Evolutionary conservation across 23 tunicate genomes (phyloP), one percentile per base, ranked within the genome.

Genomic region (Trididemnum clinides): DNA sequence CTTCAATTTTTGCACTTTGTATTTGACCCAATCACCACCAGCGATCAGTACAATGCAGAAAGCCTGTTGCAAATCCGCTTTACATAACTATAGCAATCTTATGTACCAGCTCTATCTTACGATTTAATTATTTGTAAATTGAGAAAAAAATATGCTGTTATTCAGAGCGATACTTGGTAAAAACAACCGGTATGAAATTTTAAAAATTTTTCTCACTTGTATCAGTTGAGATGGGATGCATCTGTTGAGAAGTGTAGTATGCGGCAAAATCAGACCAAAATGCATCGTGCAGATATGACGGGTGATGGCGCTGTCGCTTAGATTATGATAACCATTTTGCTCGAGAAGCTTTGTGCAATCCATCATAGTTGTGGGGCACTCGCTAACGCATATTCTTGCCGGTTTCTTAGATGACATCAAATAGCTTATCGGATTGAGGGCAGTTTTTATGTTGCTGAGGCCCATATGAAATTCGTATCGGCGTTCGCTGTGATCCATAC

Each of bases 251-350:
- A 93, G 70, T 0, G 83, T 23, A 6, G 19, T 72, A 65, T 93
- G 98, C 27, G 92, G 71, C 7, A 84, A 28, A 33, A 93, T 80
- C 2, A 54, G 0, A 0, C 78, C 89, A 33, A 66, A 85, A 0
- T 88, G 86, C 92, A 93, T 84, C 37, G 87, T 87, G 31, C 98
- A 93, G 0, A 88, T 62, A 23, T 85, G 64, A n/a, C 51, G 62
- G 39, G 39, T 23, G 1, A 93, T 31, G 18, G 88, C 29, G 0
- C 57, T 5, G 1, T 34, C 57, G 33, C 64, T 34, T 6, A 66
- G 36, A 20, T 66, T 66, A 25, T 62, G 6, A 72, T 93, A 93
- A 38, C 89, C 90, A 75, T 93, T 93, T 1, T 59, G 64, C 27
- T 51, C 35, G 0, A 93, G 83, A 0, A 93, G 63, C 5, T 93